Base-by-base conservation (phyloP, 1,140 invertebrate species). In the Microplitis demolitor region DNA sequence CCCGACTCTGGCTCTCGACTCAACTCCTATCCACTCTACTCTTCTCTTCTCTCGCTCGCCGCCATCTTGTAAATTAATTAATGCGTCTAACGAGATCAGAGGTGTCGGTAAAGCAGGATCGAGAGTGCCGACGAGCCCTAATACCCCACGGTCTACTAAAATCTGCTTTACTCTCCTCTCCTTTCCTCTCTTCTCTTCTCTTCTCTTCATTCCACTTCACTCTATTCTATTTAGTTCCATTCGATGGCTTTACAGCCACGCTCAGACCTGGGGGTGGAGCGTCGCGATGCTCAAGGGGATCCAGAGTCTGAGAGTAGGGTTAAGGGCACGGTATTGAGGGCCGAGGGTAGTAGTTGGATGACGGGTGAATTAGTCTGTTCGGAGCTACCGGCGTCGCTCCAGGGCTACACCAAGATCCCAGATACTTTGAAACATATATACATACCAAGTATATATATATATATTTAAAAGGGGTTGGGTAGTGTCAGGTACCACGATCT, bases 1-100 rank as follows among this genome's bases (percentile, higher is more conserved):
- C 13, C 34, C 53, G 56, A 63, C 54, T 50, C 73, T 73, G 66
- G 74, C 70, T 67, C 69, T 31, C 76, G 63, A 34, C 62, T 73
- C 24, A 1, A 24, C 24, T 24, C 24, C 24, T 24, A 24, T 24
- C 24, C 24, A 24, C 24, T 24, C 24, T 24, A 24, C 24, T 69
- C 67, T 24, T 24, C 24, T 24, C 66, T 39, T 33, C n/a, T 24
- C 70, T 71, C 68, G 61, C 71, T 64, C 77, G 74, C 70, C 79
- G 79, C 80, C 83, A 83, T 85, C 80, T 85, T 87, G 82, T 83
- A 84, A 85, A 85, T 83, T 83, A 86, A 84, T 85, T 85, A 87
- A 84, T 83, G 82, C 78, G 76, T 74, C 77, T 85, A 86, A 85
- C 83, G 81, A 85, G 84, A 86, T 86, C 82, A 83, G 80, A 83